phyloP scores from a whole-genome alignment of 2,113 vertebrate species.

The Microcebus jonahi region DNA sequence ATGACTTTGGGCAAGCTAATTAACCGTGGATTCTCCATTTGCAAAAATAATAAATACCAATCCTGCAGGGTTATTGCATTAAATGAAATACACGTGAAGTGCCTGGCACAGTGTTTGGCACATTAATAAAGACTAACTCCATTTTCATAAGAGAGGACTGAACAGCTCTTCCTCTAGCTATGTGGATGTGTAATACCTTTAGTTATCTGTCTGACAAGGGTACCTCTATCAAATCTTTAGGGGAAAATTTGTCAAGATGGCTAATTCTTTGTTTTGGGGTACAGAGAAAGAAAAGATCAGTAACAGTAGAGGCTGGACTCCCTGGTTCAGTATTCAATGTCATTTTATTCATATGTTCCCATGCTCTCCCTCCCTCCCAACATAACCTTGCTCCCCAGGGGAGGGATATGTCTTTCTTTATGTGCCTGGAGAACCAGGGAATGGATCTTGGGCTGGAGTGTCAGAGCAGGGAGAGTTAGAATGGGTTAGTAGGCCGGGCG shows the following conservation, averaged over 20 bases:
- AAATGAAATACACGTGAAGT: background rate
- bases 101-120: background rate
- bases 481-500: background rate
- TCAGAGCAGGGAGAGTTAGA: background rate
- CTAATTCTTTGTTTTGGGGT: slow-evolving; percentile 6
- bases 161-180: background rate
- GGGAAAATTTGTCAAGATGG: background rate
- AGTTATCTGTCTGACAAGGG: background rate
- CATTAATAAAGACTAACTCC: slow-evolving; percentile 53
- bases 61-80: background rate
- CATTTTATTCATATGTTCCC: slow-evolving; percentile 68
- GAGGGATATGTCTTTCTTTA: slow-evolving; percentile 8
- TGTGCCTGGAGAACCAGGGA: background rate
- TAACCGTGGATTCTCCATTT: background rate
- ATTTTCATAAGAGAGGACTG: background rate
- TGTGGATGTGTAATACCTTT: background rate
- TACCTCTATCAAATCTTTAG: background rate
- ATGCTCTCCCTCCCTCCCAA: slow-evolving; percentile 18
- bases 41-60: background rate
- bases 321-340: slow-evolving; percentile 34
- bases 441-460: background rate
- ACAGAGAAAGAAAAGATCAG: slow-evolving; percentile 18
- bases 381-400: background rate
- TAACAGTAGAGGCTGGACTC: slow-evolving; percentile 24
- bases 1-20: background rate